Conservation (phyloP, 2,113 vertebrate species). For the Mystacornis crossleyi region DNA sequence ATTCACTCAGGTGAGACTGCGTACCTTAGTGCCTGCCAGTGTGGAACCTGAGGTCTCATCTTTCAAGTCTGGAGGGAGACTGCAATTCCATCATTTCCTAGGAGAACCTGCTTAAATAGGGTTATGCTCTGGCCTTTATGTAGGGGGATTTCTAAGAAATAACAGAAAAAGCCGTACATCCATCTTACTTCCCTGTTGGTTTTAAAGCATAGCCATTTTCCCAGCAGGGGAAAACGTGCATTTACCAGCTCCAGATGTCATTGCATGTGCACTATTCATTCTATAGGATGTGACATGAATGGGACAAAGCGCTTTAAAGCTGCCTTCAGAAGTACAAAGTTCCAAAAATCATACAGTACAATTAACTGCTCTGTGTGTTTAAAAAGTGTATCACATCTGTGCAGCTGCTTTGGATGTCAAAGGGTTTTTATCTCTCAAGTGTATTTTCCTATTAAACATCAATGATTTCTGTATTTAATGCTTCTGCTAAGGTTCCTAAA, state of each 20-base stretch:
- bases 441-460: conserved; percentile 50
- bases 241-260: conserved; percentile 36
- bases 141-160: conserved; percentile 24
- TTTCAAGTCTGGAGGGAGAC: conserved; percentile 50
- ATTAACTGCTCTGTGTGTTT: conserved; percentile 27
- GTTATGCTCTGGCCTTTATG: conserved; percentile 38
- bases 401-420: conserved; percentile 12
- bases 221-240: conserved; percentile 43
- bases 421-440: conserved; percentile 5
- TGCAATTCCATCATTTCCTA: conserved; percentile 19
- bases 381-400: not conserved
- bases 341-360: conserved; percentile 43
- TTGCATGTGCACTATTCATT: conserved; percentile 33
- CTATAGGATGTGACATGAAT: conserved; percentile 48
- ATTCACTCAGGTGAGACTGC: conserved; percentile 92
- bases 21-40: conserved; percentile 14
- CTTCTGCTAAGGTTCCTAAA: conserved; percentile 24
- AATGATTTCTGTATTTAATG: conserved; percentile 47
- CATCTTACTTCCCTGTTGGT: conserved; percentile 37
- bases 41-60: conserved; percentile 19
- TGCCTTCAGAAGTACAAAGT: conserved; percentile 42
- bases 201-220: conserved; percentile 56
- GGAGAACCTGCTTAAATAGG: not conserved
- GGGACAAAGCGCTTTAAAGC: conserved; percentile 52
- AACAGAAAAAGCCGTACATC: conserved; percentile 31